phyloP scores from a whole-genome alignment of 2,888 invertebrate genomes.

The Gasteruption jaculator region DNA sequence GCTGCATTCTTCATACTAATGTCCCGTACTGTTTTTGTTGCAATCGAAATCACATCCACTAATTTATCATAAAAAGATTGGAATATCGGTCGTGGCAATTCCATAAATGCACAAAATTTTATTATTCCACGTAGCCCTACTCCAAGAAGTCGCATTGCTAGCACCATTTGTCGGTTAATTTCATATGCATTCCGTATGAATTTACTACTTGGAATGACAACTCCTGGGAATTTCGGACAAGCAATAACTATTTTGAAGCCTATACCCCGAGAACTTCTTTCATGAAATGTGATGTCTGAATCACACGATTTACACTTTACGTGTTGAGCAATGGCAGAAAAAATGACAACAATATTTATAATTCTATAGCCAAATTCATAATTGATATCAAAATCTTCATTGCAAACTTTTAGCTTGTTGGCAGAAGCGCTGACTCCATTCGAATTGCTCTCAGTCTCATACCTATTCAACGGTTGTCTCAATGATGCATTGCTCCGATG shows the following conservation, averaged over 20 bases:
- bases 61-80: constrained; percentile 17
- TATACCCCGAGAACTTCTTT: constrained; percentile 8
- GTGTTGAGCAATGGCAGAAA: background rate
- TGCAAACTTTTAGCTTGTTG: background rate
- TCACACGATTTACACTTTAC: background rate
- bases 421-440: background rate
- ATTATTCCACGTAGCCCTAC: constrained; percentile 19
- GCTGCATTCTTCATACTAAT: constrained; percentile 14
- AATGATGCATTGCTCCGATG: too few relatives aligned
- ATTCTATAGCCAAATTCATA: constrained; percentile 7
- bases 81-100: too few relatives aligned
- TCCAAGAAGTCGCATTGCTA: too few relatives aligned
- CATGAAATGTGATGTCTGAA: constrained; percentile 1
- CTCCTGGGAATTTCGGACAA: constrained; percentile 7
- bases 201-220: constrained; percentile 5
- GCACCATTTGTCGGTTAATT: constrained; percentile 5
- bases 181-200: constrained; percentile 10
- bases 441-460: background rate
- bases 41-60: constrained; percentile 10
- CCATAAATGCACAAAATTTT: constrained; percentile 27
- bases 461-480: background rate
- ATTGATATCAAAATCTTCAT: constrained; percentile 3
- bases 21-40: constrained; percentile 11
- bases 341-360: background rate
- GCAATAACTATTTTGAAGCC: constrained; percentile 12